Base-by-base conservation (phyloP, 2,797 vertebrate species). In the Acipenser oxyrinchus region DNA sequence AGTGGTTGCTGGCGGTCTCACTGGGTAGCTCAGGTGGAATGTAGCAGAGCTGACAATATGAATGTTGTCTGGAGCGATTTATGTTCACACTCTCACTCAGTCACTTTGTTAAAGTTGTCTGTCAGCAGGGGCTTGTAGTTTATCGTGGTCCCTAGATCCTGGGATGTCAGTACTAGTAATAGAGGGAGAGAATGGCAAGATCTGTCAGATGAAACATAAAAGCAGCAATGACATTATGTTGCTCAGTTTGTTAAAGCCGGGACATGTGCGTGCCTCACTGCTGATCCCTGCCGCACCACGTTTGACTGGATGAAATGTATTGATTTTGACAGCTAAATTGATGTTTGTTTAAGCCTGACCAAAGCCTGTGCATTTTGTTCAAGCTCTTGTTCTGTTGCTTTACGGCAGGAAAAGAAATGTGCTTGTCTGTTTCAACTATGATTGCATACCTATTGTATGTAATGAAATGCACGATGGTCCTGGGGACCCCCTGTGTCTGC, bases 121-220 rank as follows among this genome's bases (percentile, higher is more conserved):
- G 78, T 75, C 49, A 66, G n/a, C 13, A 51, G 67, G 60, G 66
- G 61, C 67, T 48, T 37, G 60, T 62, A 62, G 60, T 62, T 62
- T 62, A 62, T 37, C 6, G 5, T 72, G 63, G 72, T 76, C 73
- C 72, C 71, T 73, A 74, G 69, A 73, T 74, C 78, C 72, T 59
- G 67, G 71, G 68, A 50, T 78, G 78, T 75, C 75, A 78, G 74
- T 73, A 72, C 74, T 69, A 75, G 77, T 77, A 64, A 75, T 75
- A 74, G 75, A 75, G 77, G 79, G 74, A 58, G 69, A 49, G 76
- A 73, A 69, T 82, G 75, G 76, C 79, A 78, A 75, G 74, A 77
- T 72, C 80, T 87, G 88, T 88, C 87, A 89, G 61, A 76, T 75
- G 60, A 76, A 71, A 78, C 80, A 73, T 74, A 81, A 79, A 83